Evolutionary conservation across 1,140 invertebrate species (phyloP), one percentile per base, ranked within the genome.

Genomic region (Halictus rubicundus): DNA sequence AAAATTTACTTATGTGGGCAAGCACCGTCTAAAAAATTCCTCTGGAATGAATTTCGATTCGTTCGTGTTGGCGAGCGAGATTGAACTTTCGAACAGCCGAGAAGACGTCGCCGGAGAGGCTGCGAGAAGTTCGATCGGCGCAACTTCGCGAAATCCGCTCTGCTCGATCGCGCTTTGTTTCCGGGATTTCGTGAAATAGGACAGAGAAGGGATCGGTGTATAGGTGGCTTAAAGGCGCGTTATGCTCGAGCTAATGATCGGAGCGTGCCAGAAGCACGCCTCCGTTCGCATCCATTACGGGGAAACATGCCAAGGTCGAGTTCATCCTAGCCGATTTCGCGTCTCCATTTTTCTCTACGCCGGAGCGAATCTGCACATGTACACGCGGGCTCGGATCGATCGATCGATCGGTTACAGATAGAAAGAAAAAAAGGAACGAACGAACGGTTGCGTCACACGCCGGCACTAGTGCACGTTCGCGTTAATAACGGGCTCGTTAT

Each of bases 221-320:
- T 49, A 49, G 65, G n/a, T 3, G 42, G 46, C 25, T 52, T 27
- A 25, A 8, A 21, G 16, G 0, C 27, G 23, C 39, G 25, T 68
- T 52, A 63, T 21, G 70, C 19, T 42, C 16, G 3, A 21, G 68
- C 52, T 49, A 65, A 79, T 37, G 70, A 6, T 14, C 6, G n/a
- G 12, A 19, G 8, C 39, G 39, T 74, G 70, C 70, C 77, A 74
- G 74, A 79, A 74, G 52, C 37, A 21, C 16, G 14, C 23, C 23
- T 60, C 61, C 42, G n/a, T 23, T 66, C 65, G 71, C 60, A 21
- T 78, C 76, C 76, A 66, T 66, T 73, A 60, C 52, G 6, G 70
- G 16, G 52, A 79, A 72, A 10, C 68, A 69, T 78, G 76, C 59
- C 76, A 78, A 72, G 76, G 76, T 72, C 76, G 76, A 78, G 76